These are phyloP conservation scores for Platyrinchus mystaceus DNA, from an alignment of 2,797 vertebrate species.

Conservation along the genomic window DNA sequence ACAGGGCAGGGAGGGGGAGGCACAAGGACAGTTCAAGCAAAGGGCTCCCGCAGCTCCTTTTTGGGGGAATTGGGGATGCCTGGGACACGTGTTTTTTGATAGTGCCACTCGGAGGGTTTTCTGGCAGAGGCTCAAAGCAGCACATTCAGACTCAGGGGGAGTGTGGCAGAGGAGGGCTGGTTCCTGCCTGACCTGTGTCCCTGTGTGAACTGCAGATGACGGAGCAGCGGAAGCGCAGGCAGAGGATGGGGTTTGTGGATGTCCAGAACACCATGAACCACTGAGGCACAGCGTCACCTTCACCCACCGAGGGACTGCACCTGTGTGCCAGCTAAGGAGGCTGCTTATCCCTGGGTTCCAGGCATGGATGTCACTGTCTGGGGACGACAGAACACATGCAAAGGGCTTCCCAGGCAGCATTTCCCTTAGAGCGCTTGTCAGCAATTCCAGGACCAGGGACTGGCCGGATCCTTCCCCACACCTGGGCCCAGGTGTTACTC, in stretches of 20 bases:
- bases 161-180: not conserved
- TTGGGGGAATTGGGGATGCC: not conserved
- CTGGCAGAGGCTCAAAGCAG: not conserved
- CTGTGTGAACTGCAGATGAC: conserved; percentile 76
- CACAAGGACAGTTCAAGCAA: not conserved
- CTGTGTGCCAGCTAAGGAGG: not conserved
- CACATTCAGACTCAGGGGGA: not conserved
- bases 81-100: not conserved
- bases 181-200: not conserved
- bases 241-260: conserved; percentile 83
- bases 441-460: not conserved
- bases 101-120: not conserved
- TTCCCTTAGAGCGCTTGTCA: not conserved
- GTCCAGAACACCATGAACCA: conserved; percentile 80
- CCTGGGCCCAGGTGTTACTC: conserved; percentile 25
- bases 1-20: not conserved
- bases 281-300: conserved; percentile 6
- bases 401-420: not conserved
- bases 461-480: not conserved
- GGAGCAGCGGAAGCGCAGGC: conserved; percentile 82
- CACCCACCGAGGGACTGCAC: not conserved
- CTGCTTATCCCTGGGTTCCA: conserved; percentile 7
- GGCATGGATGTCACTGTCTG: not conserved
- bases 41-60: not conserved
- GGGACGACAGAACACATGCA: not conserved